Percentiles rank a stretch among this genome's conserved stretches.
These are phyloP conservation scores for Drymodes brunneopygia DNA, from an alignment of 2,113 vertebrate species.

Conservation along the genomic window DNA sequence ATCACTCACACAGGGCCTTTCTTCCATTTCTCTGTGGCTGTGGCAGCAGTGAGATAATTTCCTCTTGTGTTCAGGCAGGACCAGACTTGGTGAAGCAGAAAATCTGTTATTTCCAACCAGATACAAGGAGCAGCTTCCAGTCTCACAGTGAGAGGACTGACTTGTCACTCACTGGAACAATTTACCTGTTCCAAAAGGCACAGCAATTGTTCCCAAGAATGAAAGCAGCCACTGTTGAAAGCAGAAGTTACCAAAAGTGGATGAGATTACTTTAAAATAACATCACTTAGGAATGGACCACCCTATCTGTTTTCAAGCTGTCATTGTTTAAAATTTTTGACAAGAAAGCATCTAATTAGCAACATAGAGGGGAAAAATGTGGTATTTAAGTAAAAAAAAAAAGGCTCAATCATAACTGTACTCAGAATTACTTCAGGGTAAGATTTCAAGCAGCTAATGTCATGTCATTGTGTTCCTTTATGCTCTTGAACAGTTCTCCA, in stretches of 20 bases:
- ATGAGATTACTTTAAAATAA: neutral
- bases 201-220: slow-evolving; percentile 31
- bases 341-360: neutral
- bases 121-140: slow-evolving; percentile 59
- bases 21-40: neutral
- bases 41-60: slow-evolving; percentile 53
- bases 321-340: neutral
- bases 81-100: slow-evolving; percentile 67
- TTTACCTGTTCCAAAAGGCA: slow-evolving; percentile 60
- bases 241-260: neutral
- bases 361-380: neutral
- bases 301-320: neutral
- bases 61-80: slow-evolving; percentile 61
- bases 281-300: neutral
- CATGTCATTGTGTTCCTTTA: neutral
- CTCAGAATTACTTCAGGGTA: neutral
- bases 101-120: slow-evolving; percentile 77
- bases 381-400: neutral
- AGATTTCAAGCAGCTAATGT: slow-evolving; percentile 27
- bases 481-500: slow-evolving; percentile 63
- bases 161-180: slow-evolving; percentile 61
- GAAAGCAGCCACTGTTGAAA: slow-evolving; percentile 6
- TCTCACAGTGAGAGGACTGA: slow-evolving; percentile 35
- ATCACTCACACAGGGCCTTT: neutral
- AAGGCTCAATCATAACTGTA: neutral